Conservation (phyloP, 2,113 vertebrate genomes). For the Sceloporus undulatus region DNA sequence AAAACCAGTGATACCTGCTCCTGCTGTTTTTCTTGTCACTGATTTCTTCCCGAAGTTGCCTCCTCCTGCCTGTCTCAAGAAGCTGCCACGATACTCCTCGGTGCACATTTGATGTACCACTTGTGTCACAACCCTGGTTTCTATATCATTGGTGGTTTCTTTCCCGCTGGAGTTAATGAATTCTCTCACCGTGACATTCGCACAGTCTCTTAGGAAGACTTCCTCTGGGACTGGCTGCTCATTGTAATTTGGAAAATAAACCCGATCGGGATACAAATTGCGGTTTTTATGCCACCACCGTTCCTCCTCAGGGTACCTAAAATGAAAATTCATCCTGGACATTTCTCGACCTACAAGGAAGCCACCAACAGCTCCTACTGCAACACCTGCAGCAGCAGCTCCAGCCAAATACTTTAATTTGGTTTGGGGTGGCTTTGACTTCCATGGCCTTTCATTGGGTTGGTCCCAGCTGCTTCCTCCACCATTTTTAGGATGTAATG, state of each 20-base stretch:
- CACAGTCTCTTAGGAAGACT: conserved; percentile 69
- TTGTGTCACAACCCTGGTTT: conserved; percentile 66
- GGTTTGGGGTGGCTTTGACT: conserved; percentile 70
- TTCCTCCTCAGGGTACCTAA: conserved; percentile 64
- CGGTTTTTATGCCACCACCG: conserved; percentile 70
- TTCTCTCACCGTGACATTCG: conserved; percentile 68
- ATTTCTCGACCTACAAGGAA: conserved; percentile 68
- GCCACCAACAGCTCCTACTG: conserved; percentile 60
- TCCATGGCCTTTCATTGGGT: conserved; percentile 59
- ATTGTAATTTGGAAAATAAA: conserved; percentile 61
- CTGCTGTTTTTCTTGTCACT: neutral
- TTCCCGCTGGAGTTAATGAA: conserved; percentile 69
- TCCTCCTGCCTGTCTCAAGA: conserved; percentile 34
- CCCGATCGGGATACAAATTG: conserved; percentile 66
- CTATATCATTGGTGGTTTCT: conserved; percentile 67
- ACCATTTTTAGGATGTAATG: neutral
- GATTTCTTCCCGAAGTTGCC: conserved; percentile 22
- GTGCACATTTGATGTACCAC: conserved; percentile 72
- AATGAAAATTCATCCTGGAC: conserved; percentile 61
- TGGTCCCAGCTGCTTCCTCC: conserved; percentile 57
- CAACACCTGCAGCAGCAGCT: conserved; percentile 50
- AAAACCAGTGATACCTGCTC: neutral
- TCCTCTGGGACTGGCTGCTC: conserved; percentile 54
- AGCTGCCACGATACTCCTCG: conserved; percentile 55
- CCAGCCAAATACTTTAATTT: conserved; percentile 65